These are phyloP conservation scores for Allygus modestus DNA, from an alignment of 2,888 invertebrate species.

Conservation along the genomic window DNA sequence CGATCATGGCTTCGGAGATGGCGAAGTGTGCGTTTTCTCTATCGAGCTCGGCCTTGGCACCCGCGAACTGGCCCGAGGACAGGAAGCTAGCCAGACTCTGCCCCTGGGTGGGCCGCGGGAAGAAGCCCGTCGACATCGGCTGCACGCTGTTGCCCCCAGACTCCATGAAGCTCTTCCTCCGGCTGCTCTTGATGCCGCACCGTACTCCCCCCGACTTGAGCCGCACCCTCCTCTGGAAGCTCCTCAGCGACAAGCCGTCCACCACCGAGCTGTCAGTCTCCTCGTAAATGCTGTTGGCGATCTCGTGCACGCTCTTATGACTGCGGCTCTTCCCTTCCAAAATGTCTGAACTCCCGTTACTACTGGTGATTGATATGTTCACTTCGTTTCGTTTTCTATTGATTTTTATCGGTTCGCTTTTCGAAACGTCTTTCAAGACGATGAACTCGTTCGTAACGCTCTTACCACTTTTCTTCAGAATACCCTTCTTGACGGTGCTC, in stretches of 20 bases:
- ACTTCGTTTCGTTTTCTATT: slow-evolving; percentile 20
- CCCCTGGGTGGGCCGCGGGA: slow-evolving; percentile 81
- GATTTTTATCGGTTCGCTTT: slow-evolving; percentile 57
- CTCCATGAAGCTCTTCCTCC: slow-evolving; percentile 79
- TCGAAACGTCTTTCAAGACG: slow-evolving; percentile 61
- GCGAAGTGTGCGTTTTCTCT: slow-evolving; percentile 92
- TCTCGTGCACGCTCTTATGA: slow-evolving; percentile 47
- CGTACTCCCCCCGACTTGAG: slow-evolving; percentile 52
- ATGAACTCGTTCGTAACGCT: slow-evolving; percentile 56
- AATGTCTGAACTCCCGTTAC: slow-evolving; percentile 49
- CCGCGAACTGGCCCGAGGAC: slow-evolving; percentile 83
- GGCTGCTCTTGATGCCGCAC: slow-evolving; percentile 71
- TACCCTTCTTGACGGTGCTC: slow-evolving; percentile 54
- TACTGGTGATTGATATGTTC: slow-evolving; percentile 46
- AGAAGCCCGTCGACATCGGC: slow-evolving; percentile 80
- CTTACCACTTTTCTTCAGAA: slow-evolving; percentile 44
- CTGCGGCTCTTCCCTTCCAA: slow-evolving; percentile 36
- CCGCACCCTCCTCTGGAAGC: slow-evolving; percentile 31
- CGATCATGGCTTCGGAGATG: slow-evolving; percentile 89
- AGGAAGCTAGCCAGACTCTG: slow-evolving; percentile 86
- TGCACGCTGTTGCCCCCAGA: slow-evolving; percentile 79
- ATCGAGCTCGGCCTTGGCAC: slow-evolving; percentile 86
- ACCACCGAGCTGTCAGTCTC: slow-evolving; percentile 57
- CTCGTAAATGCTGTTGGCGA: slow-evolving; percentile 60
- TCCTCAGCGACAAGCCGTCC: neutral